These are phyloP conservation scores for Alviniconcha strummeri DNA, from an alignment of 2,888 invertebrate species.

Conservation along the genomic window DNA sequence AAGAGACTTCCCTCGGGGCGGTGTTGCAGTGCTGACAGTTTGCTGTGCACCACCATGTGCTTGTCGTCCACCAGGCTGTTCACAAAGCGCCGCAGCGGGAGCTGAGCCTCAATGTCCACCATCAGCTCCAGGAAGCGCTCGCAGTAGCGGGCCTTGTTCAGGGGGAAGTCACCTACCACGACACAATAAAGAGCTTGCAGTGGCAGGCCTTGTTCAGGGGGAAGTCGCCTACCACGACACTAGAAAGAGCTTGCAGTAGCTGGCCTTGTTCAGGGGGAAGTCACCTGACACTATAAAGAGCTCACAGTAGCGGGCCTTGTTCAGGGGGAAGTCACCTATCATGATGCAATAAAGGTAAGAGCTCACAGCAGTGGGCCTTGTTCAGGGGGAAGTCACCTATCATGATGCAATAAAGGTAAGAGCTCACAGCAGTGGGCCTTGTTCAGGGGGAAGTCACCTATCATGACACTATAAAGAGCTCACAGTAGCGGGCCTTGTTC, in stretches of 20 bases:
- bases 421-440: constrained; percentile 91
- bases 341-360: constrained; percentile 78
- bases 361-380: constrained; percentile 89
- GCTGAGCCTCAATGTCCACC: constrained; percentile 94
- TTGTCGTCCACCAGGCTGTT: constrained; percentile 96
- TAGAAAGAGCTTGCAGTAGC: constrained; percentile 95
- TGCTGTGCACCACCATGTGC: constrained; percentile 92
- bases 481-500: constrained; percentile 86
- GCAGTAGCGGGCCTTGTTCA: constrained; percentile 84
- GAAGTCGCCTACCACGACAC: constrained; percentile 73
- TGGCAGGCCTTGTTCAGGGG: constrained; percentile 81
- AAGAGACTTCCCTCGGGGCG: constrained; percentile 93
- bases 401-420: constrained; percentile 80
- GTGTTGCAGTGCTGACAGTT: constrained; percentile 82
- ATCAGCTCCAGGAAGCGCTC: constrained; percentile 96
- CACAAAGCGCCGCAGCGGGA: constrained; percentile 97
- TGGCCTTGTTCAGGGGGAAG: constrained; percentile 76
- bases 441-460: constrained; percentile 69
- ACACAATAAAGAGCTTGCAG: constrained; percentile 88
- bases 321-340: constrained; percentile 67
- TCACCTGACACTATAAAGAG: constrained; percentile 74
- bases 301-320: constrained; percentile 89
- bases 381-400: constrained; percentile 69
- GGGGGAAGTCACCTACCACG: constrained; percentile 64
- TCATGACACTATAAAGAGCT: constrained; percentile 76